Conservation (phyloP, 2,113 vertebrate species). For the Alethe diademata region DNA sequence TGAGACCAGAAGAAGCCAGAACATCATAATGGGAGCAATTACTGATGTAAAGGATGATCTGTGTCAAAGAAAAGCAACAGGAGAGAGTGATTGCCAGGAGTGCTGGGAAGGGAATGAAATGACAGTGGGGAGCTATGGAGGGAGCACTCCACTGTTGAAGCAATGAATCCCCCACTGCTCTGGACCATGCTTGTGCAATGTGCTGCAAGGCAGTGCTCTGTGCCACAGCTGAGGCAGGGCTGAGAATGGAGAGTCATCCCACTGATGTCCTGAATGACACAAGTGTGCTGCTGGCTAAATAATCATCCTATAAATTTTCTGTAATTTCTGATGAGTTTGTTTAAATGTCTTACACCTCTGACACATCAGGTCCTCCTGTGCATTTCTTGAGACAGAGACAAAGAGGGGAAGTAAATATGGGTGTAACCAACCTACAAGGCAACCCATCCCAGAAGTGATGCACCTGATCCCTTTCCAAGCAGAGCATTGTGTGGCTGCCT, state of each 20-base stretch:
- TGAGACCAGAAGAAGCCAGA: not conserved
- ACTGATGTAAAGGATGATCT: not conserved
- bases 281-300: not conserved
- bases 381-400: not conserved
- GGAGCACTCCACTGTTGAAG: not conserved
- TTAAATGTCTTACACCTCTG: not conserved
- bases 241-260: not conserved
- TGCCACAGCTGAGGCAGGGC: not conserved
- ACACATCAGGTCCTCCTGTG: not conserved
- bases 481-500: not conserved
- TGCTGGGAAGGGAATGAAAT: not conserved
- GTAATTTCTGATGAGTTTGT: not conserved
- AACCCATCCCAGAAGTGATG: not conserved
- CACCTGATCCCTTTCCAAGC: not conserved
- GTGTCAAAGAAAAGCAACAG: not conserved
- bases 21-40: not conserved
- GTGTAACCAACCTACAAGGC: not conserved
- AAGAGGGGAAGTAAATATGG: not conserved
- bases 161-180: not conserved
- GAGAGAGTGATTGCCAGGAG: not conserved
- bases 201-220: not conserved
- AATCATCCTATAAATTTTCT: not conserved
- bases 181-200: accelerated
- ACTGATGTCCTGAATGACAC: not conserved
- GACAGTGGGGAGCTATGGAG: not conserved